These are phyloP conservation scores for Harpalus rufipes DNA, from an alignment of 2,888 invertebrate species.

Conservation along the genomic window DNA sequence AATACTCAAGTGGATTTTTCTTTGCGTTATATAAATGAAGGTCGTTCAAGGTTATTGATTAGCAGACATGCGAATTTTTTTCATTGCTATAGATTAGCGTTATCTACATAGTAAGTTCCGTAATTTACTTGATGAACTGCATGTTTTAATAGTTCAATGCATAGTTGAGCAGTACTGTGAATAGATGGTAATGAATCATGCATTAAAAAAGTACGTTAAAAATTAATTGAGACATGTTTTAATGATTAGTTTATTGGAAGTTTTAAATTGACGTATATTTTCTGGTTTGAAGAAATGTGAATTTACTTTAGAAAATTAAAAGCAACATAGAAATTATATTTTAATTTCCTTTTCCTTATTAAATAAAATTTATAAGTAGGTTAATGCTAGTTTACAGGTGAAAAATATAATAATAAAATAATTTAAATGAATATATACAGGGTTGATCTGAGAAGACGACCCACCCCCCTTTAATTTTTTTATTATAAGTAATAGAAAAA, in stretches of 20 bases:
- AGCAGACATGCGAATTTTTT: conserved; percentile 5
- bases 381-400: too few relatives aligned
- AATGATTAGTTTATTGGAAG: conserved; percentile 1
- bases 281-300: too few relatives aligned
- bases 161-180: not conserved
- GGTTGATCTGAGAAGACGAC: too few relatives aligned
- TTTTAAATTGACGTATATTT: not conserved
- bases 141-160: not conserved
- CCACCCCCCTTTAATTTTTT: too few relatives aligned
- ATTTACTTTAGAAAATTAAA: too few relatives aligned
- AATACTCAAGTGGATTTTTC: not conserved
- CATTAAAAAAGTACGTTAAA: conserved; percentile 6
- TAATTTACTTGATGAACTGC: not conserved
- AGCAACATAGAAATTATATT: too few relatives aligned
- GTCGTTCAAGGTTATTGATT: conserved; percentile 3
- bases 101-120: not conserved
- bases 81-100: not conserved
- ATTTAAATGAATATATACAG: too few relatives aligned
- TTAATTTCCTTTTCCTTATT: too few relatives aligned
- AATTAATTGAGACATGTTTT: not conserved
- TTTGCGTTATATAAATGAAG: conserved; percentile 5
- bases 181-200: not conserved
- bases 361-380: too few relatives aligned
- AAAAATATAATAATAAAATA: too few relatives aligned
- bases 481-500: too few relatives aligned